Evolutionary conservation across 2,113 vertebrate species (phyloP).

Genomic region (Megaptera novaeangliae): DNA sequence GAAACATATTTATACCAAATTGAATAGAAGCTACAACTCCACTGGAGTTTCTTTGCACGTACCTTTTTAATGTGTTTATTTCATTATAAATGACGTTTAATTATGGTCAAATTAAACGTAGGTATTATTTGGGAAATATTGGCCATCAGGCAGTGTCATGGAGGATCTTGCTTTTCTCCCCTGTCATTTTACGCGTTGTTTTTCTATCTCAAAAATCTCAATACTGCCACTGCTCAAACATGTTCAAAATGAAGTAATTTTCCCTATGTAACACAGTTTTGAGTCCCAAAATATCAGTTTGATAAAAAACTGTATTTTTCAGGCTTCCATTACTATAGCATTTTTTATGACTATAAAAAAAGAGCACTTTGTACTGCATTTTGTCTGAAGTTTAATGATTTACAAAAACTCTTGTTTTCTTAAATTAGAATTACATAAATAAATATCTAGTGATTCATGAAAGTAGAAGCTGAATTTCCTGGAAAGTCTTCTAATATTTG

Average conservation of each 20-base stretch:
- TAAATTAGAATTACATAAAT: slow-evolving; percentile 26
- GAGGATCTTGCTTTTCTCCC: neutral
- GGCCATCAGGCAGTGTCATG: neutral
- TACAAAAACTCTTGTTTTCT: neutral
- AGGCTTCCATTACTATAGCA: neutral
- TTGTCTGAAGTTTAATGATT: neutral
- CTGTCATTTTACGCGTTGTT: neutral
- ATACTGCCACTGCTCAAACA: neutral
- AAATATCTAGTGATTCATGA: neutral
- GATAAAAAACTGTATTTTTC: neutral
- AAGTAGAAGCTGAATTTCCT: neutral
- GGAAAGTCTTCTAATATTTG: neutral
- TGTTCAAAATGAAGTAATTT: slow-evolving; percentile 28
- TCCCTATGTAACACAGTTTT: neutral
- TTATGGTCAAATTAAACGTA: slow-evolving; percentile 22
- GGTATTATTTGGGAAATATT: neutral
- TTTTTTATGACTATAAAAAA: neutral
- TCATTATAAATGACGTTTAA: neutral
- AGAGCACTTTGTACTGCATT: neutral
- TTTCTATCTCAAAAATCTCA: neutral
- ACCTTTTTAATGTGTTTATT: neutral
- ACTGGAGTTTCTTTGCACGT: neutral
- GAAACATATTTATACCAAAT: neutral
- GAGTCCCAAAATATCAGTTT: neutral
- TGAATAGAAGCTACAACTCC: neutral